These are phyloP conservation scores for Cyclophora albipunctata DNA, from an alignment of 2,888 invertebrate genomes.

Conservation along the genomic window DNA sequence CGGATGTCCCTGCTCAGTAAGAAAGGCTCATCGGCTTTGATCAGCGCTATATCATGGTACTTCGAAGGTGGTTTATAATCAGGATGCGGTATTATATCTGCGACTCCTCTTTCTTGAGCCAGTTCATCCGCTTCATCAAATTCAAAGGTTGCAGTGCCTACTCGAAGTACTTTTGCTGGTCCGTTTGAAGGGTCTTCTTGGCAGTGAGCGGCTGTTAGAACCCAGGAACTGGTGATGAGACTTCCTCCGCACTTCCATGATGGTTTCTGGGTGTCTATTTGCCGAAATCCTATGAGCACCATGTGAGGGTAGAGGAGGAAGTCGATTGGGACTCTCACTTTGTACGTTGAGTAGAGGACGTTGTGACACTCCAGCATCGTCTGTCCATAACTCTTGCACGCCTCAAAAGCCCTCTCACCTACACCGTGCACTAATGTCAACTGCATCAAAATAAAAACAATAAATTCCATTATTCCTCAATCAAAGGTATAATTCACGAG, in stretches of 20 bases:
- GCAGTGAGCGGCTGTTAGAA: conserved; percentile 66
- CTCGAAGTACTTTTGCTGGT: conserved; percentile 62
- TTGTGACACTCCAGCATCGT: conserved; percentile 66
- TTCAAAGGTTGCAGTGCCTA: conserved; percentile 73
- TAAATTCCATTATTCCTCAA: conserved; percentile 5
- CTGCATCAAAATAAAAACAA: conserved; percentile 11
- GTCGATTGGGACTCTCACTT: conserved; percentile 60
- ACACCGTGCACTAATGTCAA: conserved; percentile 12
- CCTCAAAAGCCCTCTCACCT: conserved; percentile 53
- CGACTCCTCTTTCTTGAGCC: conserved; percentile 68
- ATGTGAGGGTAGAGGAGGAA: conserved; percentile 77
- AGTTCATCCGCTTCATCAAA: conserved; percentile 63
- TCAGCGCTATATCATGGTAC: conserved; percentile 80
- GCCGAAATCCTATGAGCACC: conserved; percentile 68
- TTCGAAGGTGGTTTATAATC: conserved; percentile 71
- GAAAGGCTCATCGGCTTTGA: conserved; percentile 68
- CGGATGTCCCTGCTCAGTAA: conserved; percentile 70
- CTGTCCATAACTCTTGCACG: conserved; percentile 52
- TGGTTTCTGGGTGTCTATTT: conserved; percentile 18
- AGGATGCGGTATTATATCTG: conserved; percentile 68
- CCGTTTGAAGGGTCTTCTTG: conserved; percentile 57
- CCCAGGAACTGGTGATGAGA: conserved; percentile 55
- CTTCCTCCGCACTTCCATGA: conserved; percentile 67
- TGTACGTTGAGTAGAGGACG: conserved; percentile 40
- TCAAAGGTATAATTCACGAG: conserved; percentile 4